Evolutionary conservation across 2,888 invertebrate species (phyloP), one percentile per base, ranked within the genome.

Genomic region (Nomada lathburiana): DNA sequence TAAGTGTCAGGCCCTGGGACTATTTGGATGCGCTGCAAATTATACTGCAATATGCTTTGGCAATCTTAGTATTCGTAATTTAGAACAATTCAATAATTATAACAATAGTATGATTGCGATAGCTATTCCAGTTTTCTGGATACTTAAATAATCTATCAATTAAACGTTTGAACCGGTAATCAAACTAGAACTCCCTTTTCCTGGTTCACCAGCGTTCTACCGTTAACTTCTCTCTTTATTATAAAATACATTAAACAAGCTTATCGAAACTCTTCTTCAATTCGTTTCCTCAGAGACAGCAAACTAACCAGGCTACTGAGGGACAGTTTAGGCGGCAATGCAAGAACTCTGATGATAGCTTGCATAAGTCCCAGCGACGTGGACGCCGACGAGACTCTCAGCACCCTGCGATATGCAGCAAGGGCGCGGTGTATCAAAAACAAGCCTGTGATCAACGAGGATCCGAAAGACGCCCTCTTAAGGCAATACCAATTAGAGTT

Each of bases 351-450:
- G 68, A 98, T 98, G 98, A 96, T 98, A 68, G 97, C 97, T 0
- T 98, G 97, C 91, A 94, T 98, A 2, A 97, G 97, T 29, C 98
- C 98, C 0, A 97, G 97, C 1, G 97, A 97, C 91, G 95, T 96
- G 89, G 98, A 97, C 92, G 97, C 97, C 86, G 97, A 97, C 83
- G 98, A 98, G 94, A 97, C 97, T 0, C 93, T 98, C 20, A 97
- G 97, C 20, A 98, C 98, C 0, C 94, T 98, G 23, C 94, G 97
- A 63, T 98, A 98, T 93, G 98, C 98, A 0, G 97, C 97, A 89
- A 94, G 97, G 76, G 98, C 98, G 9, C 97, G 98, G 93, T 97
- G 97, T 92, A 98, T 98, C 83, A 96, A 97, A 91, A 98, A 98
- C 93, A 96, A 97, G 89, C 98, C 98, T 0, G 96, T 95, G 91